Conservation (phyloP, 2,113 vertebrate species). For the Chamaea fasciata region DNA sequence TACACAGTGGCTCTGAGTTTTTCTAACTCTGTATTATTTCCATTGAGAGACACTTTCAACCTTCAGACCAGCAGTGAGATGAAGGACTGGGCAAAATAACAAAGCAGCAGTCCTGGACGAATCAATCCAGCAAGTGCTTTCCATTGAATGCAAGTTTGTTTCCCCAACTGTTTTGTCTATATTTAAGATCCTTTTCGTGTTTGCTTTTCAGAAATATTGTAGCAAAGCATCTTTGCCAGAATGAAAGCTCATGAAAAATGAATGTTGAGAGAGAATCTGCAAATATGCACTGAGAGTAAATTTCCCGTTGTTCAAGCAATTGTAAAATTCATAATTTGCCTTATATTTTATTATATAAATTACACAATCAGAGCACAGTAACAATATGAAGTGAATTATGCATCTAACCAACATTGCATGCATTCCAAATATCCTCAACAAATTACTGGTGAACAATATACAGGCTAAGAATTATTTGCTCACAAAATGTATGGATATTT, state of each 20-base stretch:
- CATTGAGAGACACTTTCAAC: neutral
- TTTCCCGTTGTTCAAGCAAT: constrained; percentile 57
- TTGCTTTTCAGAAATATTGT: constrained; percentile 33
- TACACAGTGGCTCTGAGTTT: neutral
- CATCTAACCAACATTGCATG: constrained; percentile 31
- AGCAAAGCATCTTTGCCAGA: constrained; percentile 15
- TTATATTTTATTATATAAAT: constrained; percentile 56
- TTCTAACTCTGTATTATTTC: neutral
- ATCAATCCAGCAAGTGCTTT: neutral
- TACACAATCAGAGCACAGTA: constrained; percentile 42
- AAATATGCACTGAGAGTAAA: constrained; percentile 55
- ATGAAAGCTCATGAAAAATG: constrained; percentile 52
- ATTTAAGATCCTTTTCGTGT: constrained; percentile 11
- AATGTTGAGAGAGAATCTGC: constrained; percentile 58
- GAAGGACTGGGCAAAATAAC: neutral
- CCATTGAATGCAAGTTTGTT: neutral
- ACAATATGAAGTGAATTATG: constrained; percentile 51
- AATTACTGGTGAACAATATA: constrained; percentile 33
- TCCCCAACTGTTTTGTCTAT: neutral
- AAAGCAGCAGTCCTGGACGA: neutral
- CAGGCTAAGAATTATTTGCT: constrained; percentile 28
- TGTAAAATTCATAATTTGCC: constrained; percentile 59
- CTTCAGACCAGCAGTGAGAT: neutral
- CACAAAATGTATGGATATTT: constrained; percentile 35
- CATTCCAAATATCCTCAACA: constrained; percentile 43